Evolutionary conservation across 1,140 invertebrate genomes (phyloP), one percentile per base, ranked within the genome.

Genomic region (Bombus polaris): DNA sequence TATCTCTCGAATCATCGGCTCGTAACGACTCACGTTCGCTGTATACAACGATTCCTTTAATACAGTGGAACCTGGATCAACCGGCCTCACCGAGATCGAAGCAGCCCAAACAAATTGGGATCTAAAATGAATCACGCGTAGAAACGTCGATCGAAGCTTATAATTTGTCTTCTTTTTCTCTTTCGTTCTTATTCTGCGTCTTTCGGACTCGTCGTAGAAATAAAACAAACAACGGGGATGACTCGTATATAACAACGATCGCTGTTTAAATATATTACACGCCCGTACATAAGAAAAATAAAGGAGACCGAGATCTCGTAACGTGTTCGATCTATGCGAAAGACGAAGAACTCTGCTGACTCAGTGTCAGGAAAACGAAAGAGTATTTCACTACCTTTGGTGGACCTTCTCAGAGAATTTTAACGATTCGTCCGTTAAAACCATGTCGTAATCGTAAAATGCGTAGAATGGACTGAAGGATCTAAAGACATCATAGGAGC

Each of bases 381-480:
- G 39, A 32, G 22, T 65, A 57, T n/a, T n/a, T 47, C 57, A 28
- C 13, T n/a, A n/a, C 10, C 1, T 35, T 8, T 18, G 47, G 1
- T 22, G 18, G 44, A 83, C 32, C 65, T 6, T 28, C 22, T 32
- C 12, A 35, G 32, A 39, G 83, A 66, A 66, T 73, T 79, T 81
- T 85, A 81, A 85, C 71, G 70, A 85, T 87, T 83, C 81, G 86
- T 87, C 74, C 80, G 47, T 57, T 10, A 66, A 59, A 25, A 73
- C 12, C 35, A 39, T 65, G 35, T 72, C 79, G 82, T 87, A 82
- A 87, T 88, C 87, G 65, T 89, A 89, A 89, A 89, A 65, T 57
- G 62, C 32, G n/a, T n/a, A 37, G 53, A 77, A 79, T 74, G 77
- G 65, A 44, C 37, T 9, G 6, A 35, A 18, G 47, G 47, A 72